These are phyloP conservation scores for Drosophila teissieri DNA, from an alignment of 1,140 invertebrate genomes.

Conservation along the genomic window DNA sequence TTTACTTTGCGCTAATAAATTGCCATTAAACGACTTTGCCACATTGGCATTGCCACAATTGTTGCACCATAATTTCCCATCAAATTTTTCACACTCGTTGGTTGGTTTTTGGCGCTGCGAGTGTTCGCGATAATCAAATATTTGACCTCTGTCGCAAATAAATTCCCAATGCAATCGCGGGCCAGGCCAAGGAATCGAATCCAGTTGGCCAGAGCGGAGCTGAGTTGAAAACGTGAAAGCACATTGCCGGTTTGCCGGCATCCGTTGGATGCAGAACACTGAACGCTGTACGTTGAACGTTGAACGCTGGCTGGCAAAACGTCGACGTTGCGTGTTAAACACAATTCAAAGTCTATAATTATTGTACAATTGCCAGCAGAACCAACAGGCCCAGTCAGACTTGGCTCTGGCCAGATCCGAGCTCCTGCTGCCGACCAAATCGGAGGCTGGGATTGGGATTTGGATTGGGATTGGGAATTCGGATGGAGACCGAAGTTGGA, in stretches of 20 bases:
- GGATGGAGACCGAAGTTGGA: neutral
- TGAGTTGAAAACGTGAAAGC: conserved; percentile 72
- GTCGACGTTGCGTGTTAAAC: conserved; percentile 83
- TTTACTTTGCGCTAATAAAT: conserved; percentile 83
- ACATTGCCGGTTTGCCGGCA: conserved; percentile 38
- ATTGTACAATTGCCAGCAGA: conserved; percentile 83
- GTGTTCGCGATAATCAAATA: conserved; percentile 80
- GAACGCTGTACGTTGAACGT: conserved; percentile 28
- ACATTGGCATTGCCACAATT: conserved; percentile 69
- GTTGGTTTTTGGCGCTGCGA: conserved; percentile 49
- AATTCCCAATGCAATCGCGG: conserved; percentile 79
- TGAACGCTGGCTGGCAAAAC: conserved; percentile 46
- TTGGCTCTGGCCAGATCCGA: conserved; percentile 22
- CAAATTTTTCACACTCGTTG: conserved; percentile 82
- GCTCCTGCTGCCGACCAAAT: conserved; percentile 31
- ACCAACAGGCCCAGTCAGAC: conserved; percentile 57
- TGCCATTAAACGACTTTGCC: conserved; percentile 73
- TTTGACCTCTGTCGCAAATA: conserved; percentile 83
- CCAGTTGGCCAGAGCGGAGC: neutral
- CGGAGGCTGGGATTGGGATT: conserved; percentile 14
- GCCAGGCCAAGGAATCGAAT: conserved; percentile 33
- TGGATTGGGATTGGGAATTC: conserved; percentile 1
- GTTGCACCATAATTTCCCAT: conserved; percentile 83
- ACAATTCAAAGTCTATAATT: conserved; percentile 84
- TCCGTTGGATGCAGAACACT: conserved; percentile 40